phyloP scores from a whole-genome alignment of 2,888 invertebrate genomes.

The Acrocyrtus sp. region DNA sequence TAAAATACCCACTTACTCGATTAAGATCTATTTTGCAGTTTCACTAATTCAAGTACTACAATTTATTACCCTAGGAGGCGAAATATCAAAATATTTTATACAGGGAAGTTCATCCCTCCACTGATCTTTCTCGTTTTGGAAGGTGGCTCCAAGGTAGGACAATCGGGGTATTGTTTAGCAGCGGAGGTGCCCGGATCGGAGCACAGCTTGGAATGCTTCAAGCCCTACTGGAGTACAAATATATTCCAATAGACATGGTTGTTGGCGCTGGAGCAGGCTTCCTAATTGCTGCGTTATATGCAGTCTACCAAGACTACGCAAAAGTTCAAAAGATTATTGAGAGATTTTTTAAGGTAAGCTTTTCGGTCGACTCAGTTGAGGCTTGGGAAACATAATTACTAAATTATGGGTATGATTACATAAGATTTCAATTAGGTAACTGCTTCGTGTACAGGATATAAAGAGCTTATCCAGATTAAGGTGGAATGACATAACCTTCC shows the following conservation, averaged over 20 bases:
- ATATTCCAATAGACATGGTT: slow-evolving; percentile 40
- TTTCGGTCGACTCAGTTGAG: too few species aligned
- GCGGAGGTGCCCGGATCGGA: slow-evolving; percentile 43
- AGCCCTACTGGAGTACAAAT: slow-evolving; percentile 28
- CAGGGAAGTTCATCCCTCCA: background rate
- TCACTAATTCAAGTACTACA: background rate
- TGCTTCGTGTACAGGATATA: slow-evolving; percentile 13
- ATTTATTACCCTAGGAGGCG: background rate
- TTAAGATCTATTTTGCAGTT: background rate
- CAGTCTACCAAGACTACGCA: slow-evolving; percentile 28
- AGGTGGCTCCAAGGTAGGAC: slow-evolving; percentile 34
- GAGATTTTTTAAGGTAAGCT: slow-evolving; percentile 24
- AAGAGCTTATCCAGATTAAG: background rate
- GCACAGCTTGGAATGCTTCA: slow-evolving; percentile 37
- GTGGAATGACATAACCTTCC: slow-evolving; percentile 37
- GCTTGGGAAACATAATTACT: too few species aligned
- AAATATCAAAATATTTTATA: background rate
- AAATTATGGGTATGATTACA: background rate
- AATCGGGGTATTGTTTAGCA: slow-evolving; percentile 38
- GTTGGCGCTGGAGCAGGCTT: slow-evolving; percentile 35
- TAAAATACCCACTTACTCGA: background rate
- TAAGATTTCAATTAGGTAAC: slow-evolving; percentile 1
- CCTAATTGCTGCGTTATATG: slow-evolving; percentile 31
- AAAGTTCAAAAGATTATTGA: slow-evolving; percentile 21
- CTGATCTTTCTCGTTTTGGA: slow-evolving; percentile 29